Conservation (phyloP, 1,140 invertebrate species). For the Lerema accius region DNA sequence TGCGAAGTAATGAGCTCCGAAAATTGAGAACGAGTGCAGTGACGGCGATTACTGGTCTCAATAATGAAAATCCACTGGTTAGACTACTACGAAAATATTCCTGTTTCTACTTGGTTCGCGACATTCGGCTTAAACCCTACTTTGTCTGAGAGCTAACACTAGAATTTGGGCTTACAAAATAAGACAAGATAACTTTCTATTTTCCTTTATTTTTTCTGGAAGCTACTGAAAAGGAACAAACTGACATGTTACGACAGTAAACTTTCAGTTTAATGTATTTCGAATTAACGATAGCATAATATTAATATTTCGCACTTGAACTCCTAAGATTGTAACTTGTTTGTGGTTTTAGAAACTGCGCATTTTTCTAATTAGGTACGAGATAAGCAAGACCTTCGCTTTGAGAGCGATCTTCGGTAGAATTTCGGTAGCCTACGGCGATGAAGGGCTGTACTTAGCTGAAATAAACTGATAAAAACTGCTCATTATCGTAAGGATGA, state of each 20-base stretch:
- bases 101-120: not conserved
- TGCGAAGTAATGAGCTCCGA: conserved; percentile 66
- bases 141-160: no score
- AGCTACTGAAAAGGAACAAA: no score
- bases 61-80: not conserved
- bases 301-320: no score
- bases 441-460: conserved; percentile 47
- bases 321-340: no score
- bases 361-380: conserved; percentile 50
- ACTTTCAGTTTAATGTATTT: no score
- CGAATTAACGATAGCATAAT: no score
- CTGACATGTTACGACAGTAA: no score
- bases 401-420: conserved; percentile 45
- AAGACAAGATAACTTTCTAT: no score
- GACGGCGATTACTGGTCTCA: not conserved
- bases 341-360: conserved; percentile 22
- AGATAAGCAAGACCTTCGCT: conserved; percentile 43
- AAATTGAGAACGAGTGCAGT: conserved; percentile 50
- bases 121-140: not conserved
- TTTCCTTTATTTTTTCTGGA: no score
- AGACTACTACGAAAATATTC: conserved; percentile 32
- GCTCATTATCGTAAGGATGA: conserved; percentile 11
- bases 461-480: conserved; percentile 28
- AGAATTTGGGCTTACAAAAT: no score
- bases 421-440: conserved; percentile 68